Evolutionary conservation across 2,888 invertebrate species (phyloP), one percentile per base, ranked within the genome.

Genomic region (Neoscelio sp.): DNA sequence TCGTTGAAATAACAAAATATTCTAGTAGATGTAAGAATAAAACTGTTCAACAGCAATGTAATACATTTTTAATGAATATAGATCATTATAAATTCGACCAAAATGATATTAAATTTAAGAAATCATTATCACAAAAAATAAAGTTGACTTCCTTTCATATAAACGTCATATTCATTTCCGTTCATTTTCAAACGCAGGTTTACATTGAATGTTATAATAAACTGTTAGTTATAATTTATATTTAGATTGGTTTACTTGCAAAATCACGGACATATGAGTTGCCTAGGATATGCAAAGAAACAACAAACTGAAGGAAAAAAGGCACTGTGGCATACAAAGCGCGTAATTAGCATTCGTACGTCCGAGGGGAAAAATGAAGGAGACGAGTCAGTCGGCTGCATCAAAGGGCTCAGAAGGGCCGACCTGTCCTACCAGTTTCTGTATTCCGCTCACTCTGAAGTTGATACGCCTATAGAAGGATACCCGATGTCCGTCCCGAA

Each of bases 341-440:
- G 81, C 81, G 83, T 86, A 86, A 87, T 87, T 87, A 87, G 86
- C 85, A 86, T 85, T 86, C 83, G 84, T 80, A 82, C 82, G 80
- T 84, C 78, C 79, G 78, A 82, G 80, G 83, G 78, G 78, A 84
- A 83, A 83, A 82, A 73, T 81, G 83, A 76, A 77, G 80, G 70
- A 65, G 77, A 64, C 56, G 64, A 54, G 60, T 70, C 82, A 82
- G 82, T 70, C 82, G 83, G 82, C 80, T 68, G 81, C 82, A 85
- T 85, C 85, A 86, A 85, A 86, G 85, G 76, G 77, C 78, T 73
- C 71, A 46, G 58, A 65, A 80, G 80, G 52, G 60, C 79, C 83
- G 85, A 87, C 86, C 86, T 87, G 87, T 85, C 86, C 82, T 84
- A 80, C 85, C 83, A 85, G 86, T 85, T 86, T 84, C 83, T 83